Conservation (phyloP, 2,888 invertebrate species). For the Anorthoa munda region DNA sequence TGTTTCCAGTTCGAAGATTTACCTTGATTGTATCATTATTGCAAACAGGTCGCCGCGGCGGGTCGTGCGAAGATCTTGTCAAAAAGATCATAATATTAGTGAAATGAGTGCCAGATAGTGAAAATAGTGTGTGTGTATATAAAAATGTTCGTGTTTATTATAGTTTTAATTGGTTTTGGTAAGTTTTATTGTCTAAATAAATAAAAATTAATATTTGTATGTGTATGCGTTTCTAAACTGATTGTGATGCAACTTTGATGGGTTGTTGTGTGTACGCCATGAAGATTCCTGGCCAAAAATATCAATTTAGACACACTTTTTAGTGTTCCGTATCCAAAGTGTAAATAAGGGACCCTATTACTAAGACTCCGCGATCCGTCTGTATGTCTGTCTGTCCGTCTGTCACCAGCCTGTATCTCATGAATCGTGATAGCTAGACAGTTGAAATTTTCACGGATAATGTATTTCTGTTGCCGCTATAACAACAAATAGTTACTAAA, state of each 20-base stretch:
- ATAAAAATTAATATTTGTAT: too few relatives aligned
- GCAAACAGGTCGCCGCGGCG: neutral
- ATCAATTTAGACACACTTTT: neutral
- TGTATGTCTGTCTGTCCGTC: too few relatives aligned
- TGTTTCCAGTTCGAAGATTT: neutral
- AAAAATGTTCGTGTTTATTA: conserved; percentile 8
- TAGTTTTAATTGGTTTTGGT: conserved; percentile 28
- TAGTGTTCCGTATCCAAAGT: too few relatives aligned
- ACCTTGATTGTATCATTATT: neutral
- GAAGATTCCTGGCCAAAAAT: neutral
- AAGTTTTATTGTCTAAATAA: neutral
- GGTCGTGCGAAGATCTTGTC: neutral
- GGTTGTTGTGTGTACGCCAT: too few relatives aligned
- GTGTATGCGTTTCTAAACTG: too few relatives aligned
- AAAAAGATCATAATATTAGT: neutral
- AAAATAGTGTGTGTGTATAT: neutral
- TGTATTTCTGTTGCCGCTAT: too few relatives aligned
- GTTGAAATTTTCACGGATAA: too few relatives aligned
- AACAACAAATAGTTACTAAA: too few relatives aligned
- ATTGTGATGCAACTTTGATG: neutral
- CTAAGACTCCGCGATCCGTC: too few relatives aligned
- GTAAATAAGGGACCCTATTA: too few relatives aligned
- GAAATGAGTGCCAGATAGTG: neutral
- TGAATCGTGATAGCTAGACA: too few relatives aligned
- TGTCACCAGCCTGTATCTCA: too few relatives aligned